phyloP scores from a whole-genome alignment of 2,888 invertebrate genomes.

The Mesoligia furuncula region DNA sequence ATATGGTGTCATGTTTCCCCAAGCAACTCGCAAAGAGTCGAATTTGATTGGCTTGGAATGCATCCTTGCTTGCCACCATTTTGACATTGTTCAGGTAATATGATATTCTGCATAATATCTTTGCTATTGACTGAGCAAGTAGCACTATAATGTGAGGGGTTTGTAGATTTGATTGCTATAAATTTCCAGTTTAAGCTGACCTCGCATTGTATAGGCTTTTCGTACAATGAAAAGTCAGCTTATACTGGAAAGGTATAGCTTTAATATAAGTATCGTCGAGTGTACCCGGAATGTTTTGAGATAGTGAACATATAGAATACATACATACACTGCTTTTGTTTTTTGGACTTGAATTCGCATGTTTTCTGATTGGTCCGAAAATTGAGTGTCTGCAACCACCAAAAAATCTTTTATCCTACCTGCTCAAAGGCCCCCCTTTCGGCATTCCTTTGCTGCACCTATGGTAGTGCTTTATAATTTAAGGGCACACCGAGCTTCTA shows the following conservation, averaged over 20 bases:
- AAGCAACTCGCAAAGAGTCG: constrained; percentile 34
- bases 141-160: not conserved
- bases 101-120: constrained; percentile 25
- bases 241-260: not conserved
- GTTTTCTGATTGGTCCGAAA: not conserved
- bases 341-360: not conserved
- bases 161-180: constrained; percentile 1
- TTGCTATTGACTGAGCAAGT: constrained; percentile 10
- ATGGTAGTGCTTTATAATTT: not conserved
- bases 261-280: not conserved
- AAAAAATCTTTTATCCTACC: not conserved
- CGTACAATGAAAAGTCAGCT: not conserved
- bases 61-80: constrained; percentile 3
- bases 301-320: not conserved
- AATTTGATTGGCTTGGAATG: constrained; percentile 31
- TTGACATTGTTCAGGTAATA: constrained; percentile 30
- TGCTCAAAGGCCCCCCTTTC: not conserved
- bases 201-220: not conserved
- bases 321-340: not conserved
- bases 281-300: not conserved
- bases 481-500: no score
- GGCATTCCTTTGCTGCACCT: not conserved
- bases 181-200: not conserved
- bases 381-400: not conserved
- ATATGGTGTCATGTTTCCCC: constrained; percentile 36